Evolutionary conservation across 2,113 vertebrate genomes (phyloP).

Genomic region (Calonectris borealis): DNA sequence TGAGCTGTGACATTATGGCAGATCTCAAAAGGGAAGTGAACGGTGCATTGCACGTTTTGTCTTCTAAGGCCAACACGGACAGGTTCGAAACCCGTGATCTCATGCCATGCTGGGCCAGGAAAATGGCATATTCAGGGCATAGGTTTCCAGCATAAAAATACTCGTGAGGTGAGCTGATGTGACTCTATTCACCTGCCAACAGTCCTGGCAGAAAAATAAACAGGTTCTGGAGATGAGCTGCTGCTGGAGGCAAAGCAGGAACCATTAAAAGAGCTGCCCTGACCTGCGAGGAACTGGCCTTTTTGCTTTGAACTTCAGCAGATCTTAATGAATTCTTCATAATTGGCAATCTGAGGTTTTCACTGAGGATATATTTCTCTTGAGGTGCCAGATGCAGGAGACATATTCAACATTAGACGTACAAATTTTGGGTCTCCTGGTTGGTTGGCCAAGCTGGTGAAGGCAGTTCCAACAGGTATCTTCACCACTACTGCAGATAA

Average conservation of each 20-base stretch:
- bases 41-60: background rate
- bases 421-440: background rate
- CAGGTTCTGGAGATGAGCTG: slow-evolving; percentile 47
- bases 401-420: background rate
- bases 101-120: slow-evolving; percentile 24
- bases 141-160: slow-evolving; percentile 40
- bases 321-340: slow-evolving; percentile 49
- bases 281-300: slow-evolving; percentile 36
- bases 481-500: background rate
- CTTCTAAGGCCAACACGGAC: background rate
- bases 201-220: slow-evolving; percentile 59
- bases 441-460: background rate
- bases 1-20: background rate
- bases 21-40: background rate
- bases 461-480: background rate
- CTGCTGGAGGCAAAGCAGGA: slow-evolving; percentile 63
- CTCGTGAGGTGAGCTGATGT: slow-evolving; percentile 31
- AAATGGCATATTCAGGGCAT: slow-evolving; percentile 35
- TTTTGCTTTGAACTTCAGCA: slow-evolving; percentile 57
- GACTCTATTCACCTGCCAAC: slow-evolving; percentile 59
- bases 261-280: slow-evolving; percentile 52
- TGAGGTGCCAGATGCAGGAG: background rate
- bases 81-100: slow-evolving; percentile 31
- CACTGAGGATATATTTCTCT: background rate
- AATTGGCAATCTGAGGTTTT: background rate